These are phyloP conservation scores for Hyla sarda DNA, from an alignment of 2,113 vertebrate species.

Conservation along the genomic window DNA sequence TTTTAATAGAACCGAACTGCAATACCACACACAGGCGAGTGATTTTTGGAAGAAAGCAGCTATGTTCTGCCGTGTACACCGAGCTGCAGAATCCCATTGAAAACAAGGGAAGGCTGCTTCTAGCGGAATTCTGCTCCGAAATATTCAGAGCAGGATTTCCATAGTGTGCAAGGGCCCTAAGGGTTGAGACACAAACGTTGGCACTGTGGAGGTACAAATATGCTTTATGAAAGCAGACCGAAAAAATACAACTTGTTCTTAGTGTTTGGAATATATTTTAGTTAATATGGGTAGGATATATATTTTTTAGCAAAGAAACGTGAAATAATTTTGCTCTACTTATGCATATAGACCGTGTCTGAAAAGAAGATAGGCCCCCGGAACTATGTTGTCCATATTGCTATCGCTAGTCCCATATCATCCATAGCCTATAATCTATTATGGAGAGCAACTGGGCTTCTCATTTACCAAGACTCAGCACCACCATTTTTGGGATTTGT, in stretches of 20 bases:
- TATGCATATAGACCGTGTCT: not conserved
- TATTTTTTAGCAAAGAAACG: not conserved
- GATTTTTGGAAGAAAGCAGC: no score
- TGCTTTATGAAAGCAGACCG: no score
- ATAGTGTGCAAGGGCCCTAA: no score
- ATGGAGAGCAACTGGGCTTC: not conserved
- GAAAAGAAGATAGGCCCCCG: not conserved
- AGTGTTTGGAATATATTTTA: not conserved
- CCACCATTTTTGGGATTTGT: not conserved
- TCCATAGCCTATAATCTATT: not conserved
- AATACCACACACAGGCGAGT: no score
- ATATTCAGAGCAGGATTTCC: no score
- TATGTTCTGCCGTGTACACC: no score
- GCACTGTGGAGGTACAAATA: no score
- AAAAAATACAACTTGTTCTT: not conserved
- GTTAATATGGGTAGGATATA: not conserved
- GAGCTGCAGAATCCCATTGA: no score
- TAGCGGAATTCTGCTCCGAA: no score
- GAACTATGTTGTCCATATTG: not conserved
- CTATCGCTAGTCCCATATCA: not conserved
- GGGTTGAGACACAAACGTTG: no score
- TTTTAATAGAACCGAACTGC: no score
- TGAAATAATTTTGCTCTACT: not conserved
- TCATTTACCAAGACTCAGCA: not conserved
- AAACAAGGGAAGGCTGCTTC: no score